These are phyloP conservation scores for Tribolium freemani DNA, from an alignment of 2,888 invertebrate genomes.

Conservation along the genomic window DNA sequence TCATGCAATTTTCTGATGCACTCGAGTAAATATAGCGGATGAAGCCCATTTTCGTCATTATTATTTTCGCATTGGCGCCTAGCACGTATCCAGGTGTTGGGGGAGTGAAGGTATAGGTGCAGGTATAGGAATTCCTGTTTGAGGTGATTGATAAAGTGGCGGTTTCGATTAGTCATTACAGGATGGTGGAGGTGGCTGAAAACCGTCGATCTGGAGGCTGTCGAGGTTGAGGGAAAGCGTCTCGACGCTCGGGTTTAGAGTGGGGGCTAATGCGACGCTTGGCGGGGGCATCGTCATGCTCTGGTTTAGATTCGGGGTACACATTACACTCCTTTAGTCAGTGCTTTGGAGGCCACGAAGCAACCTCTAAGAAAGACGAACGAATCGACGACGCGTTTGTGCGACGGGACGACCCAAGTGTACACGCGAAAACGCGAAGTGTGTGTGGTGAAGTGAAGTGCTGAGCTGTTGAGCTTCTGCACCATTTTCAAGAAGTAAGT, in stretches of 20 bases:
- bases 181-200: slow-evolving; percentile 27
- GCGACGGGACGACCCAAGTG: slow-evolving; percentile 63
- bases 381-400: slow-evolving; percentile 67
- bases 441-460: slow-evolving; percentile 64
- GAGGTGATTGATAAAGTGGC: slow-evolving; percentile 21
- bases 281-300: slow-evolving; percentile 63
- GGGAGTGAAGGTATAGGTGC: slow-evolving; percentile 3
- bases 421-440: slow-evolving; percentile 60
- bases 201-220: slow-evolving; percentile 35
- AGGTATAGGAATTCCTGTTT: slow-evolving; percentile 22
- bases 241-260: slow-evolving; percentile 51
- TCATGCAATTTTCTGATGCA: slow-evolving; percentile 8
- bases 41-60: slow-evolving; percentile 15
- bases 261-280: slow-evolving; percentile 49
- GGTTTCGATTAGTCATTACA: slow-evolving; percentile 30
- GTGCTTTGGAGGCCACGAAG: slow-evolving; percentile 68
- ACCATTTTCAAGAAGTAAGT: slow-evolving; percentile 64
- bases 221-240: slow-evolving; percentile 48
- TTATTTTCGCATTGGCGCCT: slow-evolving; percentile 15
- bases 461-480: slow-evolving; percentile 56
- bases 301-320: slow-evolving; percentile 66
- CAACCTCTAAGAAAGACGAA: slow-evolving; percentile 68
- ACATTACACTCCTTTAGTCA: slow-evolving; percentile 66
- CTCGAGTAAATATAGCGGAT: neutral
- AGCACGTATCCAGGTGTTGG: neutral